Evolutionary conservation across 2,888 invertebrate species (phyloP), one percentile per base, ranked within the genome.

Genomic region (Orthonevra nobilis): DNA sequence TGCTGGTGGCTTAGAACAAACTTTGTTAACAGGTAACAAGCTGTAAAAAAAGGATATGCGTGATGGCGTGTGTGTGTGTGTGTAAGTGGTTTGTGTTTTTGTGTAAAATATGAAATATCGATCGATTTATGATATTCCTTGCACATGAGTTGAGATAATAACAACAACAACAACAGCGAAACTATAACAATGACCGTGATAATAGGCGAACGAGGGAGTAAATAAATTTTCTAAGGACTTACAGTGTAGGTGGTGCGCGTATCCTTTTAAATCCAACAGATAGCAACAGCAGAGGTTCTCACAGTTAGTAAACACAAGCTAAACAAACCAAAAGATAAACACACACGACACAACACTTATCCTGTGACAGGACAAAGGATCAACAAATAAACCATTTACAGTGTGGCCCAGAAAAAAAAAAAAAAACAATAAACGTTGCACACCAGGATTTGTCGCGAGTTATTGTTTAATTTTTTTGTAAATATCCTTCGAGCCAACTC

Each of bases 11-110:
- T 44, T 14, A n/a, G 15, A 1, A 23, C 5, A 23, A 60, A 42
- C 48, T 58, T 46, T 64, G 60, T 60, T 72, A 77, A 77, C 72
- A 77, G 77, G 77, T 77, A 72, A 50, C 48, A 61, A 74, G 68
- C 54, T 63, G 32, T 69, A 56, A 50, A 50, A 19, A 36, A 44
- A 64, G 42, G 50, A 70, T n/a, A n/a, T n/a, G n/a, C n/a, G n/a
- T n/a, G n/a, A n/a, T n/a, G n/a, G n/a, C n/a, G n/a, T n/a, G n/a
- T n/a, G n/a, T n/a, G n/a, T n/a, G n/a, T n/a, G n/a, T n/a, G n/a
- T n/a, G n/a, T n/a, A n/a, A n/a, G n/a, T n/a, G n/a, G n/a, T n/a
- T n/a, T n/a, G n/a, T n/a, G n/a, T n/a, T n/a, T n/a, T n/a, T n/a
- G n/a, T n/a, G 38, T 64, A 32, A 66, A 79, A 48, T 54, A 61